phyloP scores from a whole-genome alignment of 2,113 vertebrate genomes.

The Dryoscopus gambensis region DNA sequence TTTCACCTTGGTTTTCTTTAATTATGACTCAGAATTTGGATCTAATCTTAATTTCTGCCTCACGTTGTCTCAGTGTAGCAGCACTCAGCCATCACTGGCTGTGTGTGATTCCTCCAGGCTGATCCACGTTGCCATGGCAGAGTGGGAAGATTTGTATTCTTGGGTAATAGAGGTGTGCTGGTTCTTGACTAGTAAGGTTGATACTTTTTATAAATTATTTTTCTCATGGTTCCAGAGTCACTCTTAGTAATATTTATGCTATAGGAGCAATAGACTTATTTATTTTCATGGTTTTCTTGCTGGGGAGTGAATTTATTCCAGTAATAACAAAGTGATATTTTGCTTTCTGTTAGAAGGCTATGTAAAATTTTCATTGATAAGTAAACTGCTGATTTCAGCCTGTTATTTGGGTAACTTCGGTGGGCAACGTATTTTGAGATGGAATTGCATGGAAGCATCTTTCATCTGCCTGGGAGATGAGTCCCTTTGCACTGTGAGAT shows the following conservation, averaged over 20 bases:
- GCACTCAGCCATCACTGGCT: not conserved
- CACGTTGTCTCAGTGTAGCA: fast-evolving
- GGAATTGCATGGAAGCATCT: not conserved
- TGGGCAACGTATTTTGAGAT: not conserved
- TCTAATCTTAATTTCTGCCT: not conserved
- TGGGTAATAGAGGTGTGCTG: not conserved
- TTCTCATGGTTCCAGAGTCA: not conserved
- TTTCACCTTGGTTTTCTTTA: not conserved
- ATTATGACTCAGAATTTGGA: not conserved
- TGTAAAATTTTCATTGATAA: not conserved
- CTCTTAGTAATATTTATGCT: not conserved
- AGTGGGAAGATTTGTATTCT: not conserved
- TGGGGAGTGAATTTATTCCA: not conserved
- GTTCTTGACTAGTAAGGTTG: not conserved
- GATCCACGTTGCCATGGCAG: not conserved
- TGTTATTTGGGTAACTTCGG: not conserved
- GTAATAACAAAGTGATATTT: not conserved
- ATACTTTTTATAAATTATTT: not conserved
- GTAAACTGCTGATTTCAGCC: not conserved
- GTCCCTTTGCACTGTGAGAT: not conserved
- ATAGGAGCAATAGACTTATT: not conserved
- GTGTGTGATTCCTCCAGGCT: not conserved
- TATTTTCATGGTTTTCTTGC: not conserved
- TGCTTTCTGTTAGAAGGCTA: not conserved
- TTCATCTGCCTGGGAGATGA: not conserved